phyloP scores from a whole-genome alignment of 1,140 invertebrate genomes.

The Dryas iulia region DNA sequence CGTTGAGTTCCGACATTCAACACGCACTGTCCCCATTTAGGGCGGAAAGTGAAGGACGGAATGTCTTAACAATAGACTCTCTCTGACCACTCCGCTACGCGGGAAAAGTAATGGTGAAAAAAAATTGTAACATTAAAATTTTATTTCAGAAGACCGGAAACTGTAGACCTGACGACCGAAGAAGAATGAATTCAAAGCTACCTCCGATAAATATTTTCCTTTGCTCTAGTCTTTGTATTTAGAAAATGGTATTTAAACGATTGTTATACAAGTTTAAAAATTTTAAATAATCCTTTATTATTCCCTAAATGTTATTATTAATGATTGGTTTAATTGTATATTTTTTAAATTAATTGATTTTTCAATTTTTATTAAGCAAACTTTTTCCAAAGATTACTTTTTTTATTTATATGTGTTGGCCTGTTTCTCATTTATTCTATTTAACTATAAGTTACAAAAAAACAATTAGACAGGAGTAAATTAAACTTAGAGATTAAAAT shows the following conservation, averaged over 20 bases:
- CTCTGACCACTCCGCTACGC: not conserved
- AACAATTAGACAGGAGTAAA: not conserved
- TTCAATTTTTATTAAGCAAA: no score
- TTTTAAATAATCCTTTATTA: no score
- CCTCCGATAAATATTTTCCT: not conserved
- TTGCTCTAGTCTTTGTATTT: not conserved
- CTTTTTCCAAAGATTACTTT: no score
- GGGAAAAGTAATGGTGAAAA: no score
- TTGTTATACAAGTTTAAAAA: no score
- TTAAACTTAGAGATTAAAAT: not conserved
- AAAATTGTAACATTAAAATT: not conserved
- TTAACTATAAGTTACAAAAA: not conserved
- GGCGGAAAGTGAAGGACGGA: not conserved
- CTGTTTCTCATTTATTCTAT: no score
- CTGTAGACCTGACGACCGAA: not conserved
- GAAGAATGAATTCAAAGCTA: not conserved
- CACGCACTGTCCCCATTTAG: not conserved
- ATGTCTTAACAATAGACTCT: not conserved
- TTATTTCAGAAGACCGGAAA: conserved; percentile 1
- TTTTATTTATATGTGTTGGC: no score
- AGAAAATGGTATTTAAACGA: no score
- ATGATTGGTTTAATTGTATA: no score
- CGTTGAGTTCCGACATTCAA: not conserved
- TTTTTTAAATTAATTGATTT: no score
- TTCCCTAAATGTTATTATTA: no score